phyloP scores from a whole-genome alignment of 1,140 invertebrate genomes.

The Drosophila arawakana region DNA sequence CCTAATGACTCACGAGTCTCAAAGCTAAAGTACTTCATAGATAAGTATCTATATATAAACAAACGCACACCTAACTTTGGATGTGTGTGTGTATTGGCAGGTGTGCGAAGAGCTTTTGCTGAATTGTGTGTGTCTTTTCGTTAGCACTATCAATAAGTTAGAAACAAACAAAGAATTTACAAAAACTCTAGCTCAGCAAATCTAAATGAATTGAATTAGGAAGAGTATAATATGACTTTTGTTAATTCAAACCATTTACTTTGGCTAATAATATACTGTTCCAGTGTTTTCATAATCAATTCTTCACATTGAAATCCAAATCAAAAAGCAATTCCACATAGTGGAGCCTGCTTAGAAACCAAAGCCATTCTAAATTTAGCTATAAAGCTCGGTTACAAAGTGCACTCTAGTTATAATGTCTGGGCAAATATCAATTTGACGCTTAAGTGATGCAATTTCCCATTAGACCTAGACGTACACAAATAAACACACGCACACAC shows the following conservation, averaged over 20 bases:
- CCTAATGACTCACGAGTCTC: conserved; percentile 16
- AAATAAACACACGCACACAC: neutral
- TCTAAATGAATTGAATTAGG: neutral
- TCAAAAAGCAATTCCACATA: neutral
- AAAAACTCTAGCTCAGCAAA: neutral
- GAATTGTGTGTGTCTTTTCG: conserved; percentile 21
- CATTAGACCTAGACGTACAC: conserved; percentile 16
- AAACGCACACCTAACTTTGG: conserved; percentile 2
- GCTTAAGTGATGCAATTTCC: conserved; percentile 18
- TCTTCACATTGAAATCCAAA: neutral
- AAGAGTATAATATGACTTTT: too few species aligned
- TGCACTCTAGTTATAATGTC: conserved; percentile 6
- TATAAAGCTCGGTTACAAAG: conserved; percentile 2
- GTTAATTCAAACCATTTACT: too few species aligned
- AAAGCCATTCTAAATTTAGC: neutral
- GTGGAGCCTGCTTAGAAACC: neutral
- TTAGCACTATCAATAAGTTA: conserved; percentile 37
- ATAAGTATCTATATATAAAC: conserved; percentile 37
- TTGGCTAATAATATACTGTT: too few species aligned
- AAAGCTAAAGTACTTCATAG: conserved; percentile 16
- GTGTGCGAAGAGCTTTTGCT: conserved; percentile 11
- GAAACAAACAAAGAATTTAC: conserved; percentile 23
- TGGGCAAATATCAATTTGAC: conserved; percentile 14
- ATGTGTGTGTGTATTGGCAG: conserved; percentile 14
- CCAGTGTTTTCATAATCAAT: too few species aligned